Evolutionary conservation across 1,140 invertebrate species (phyloP), one percentile per base, ranked within the genome.

Genomic region (Solenopsis invicta): DNA sequence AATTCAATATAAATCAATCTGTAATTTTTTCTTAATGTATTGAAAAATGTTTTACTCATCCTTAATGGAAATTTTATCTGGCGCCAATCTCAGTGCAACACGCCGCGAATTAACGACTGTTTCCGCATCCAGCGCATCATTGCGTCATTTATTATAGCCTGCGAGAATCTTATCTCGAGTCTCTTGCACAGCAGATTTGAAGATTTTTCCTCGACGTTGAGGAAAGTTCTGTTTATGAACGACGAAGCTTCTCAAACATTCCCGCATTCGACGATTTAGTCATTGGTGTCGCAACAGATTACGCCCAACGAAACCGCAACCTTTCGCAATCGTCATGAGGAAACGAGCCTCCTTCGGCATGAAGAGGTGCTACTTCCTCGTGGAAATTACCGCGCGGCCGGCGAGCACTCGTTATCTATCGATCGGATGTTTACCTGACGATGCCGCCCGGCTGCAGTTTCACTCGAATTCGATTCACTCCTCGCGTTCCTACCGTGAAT

Each of bases 401-500:
- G 3, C 48, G 29, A 41, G 6, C 48, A 0, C 16, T 52, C 8
- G 16, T 52, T 67, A 80, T 8, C 24, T 80, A 85, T 85, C 62
- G 52, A 82, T 88, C 12, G 62, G 48, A 0, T 67, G 29, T 52
- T 75, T 64, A 69, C 24, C 29, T 74, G 29, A 16, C 56, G 13
- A 59, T 81, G 8, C 10, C n/a, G 29, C 34, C 1, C 16, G 9
- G 13, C 45, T 69, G 13, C 4, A 21, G 12, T 71, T 64, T 67
- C 29, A 41, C 41, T 41, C 29, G n/a, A 5, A 13, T 81, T 50
- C 21, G 64, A 81, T 29, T 52, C 24, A 18, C 13, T 64, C 6
- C 62, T 66, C 21, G 16, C n/a, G 56, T 66, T 71, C 18, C 48
- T 59, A 8, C 37, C 21, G 29, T 87, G 89, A 90, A 89, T 88